Base-by-base conservation (phyloP, 2,113 vertebrate species). In the Grantiella picta region DNA sequence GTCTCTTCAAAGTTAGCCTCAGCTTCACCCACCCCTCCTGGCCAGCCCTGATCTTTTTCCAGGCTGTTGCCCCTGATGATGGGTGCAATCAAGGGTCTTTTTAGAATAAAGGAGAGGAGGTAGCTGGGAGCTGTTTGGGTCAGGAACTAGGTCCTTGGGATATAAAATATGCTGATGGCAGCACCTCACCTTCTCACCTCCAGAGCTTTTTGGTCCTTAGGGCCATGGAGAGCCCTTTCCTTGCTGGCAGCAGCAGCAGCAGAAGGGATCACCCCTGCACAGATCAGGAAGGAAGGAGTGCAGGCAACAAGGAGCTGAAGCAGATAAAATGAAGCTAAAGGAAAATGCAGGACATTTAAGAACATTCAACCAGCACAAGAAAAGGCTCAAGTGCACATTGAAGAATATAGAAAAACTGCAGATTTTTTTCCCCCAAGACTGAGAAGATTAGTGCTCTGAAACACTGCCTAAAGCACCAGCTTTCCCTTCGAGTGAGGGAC, bases 391-490 rank as follows among this genome's bases (percentile, higher is more conserved):
- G 28, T 4, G 15, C 23, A 65, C 28, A 53, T 61, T 82, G 36
- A 57, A 49, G 38, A 72, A 35, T 10, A 35, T 2, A 45, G 25
- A 22, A n/a, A 77, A 66, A 22, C 3, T 8, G 36, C 12, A n/a
- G 5, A 7, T 45, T 77, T 44, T 7, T 65, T 50, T 3, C 0
- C 5, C 20, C 12, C 12, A 49, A 77, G 20, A 61, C 2, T 19
- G 11, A 50, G 33, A 72, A 36, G 38, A 63, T 40, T 3, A 18
- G 4, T 31, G 47, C 57, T 45, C 25, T 52, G 59, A 70, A 60
- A 45, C 25, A n/a, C 5, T n/a, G 47, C n/a, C 6, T 0, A 35
- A 69, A 82, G 52, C 4, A 0, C 18, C 36, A 23, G 24, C 28
- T 15, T 57, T 15, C 29, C 25, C 27, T 23, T 14, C 14, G 8